These are phyloP conservation scores for Archivesica marissinica DNA, from an alignment of 1,140 invertebrate genomes.

Conservation along the genomic window DNA sequence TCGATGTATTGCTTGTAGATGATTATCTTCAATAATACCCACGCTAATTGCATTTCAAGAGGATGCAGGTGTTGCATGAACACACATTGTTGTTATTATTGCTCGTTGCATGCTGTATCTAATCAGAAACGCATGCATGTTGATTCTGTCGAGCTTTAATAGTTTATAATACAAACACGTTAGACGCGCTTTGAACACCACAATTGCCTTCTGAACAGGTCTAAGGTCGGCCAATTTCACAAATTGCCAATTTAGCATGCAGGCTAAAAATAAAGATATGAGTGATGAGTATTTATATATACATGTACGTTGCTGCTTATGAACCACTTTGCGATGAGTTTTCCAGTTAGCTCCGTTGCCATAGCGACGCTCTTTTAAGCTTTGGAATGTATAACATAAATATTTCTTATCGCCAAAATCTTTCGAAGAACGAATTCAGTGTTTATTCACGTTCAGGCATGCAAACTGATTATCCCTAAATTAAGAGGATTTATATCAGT, in stretches of 20 bases:
- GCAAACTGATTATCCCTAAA: no score
- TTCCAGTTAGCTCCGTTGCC: not conserved
- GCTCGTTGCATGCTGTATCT: not conserved
- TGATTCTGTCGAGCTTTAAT: no score
- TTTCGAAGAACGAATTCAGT: not conserved
- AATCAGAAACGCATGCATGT: not conserved
- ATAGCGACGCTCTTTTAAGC: slow-evolving; percentile 1
- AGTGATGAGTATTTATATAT: slow-evolving; percentile 13
- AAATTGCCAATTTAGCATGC: slow-evolving; percentile 1
- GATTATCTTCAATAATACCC: no score
- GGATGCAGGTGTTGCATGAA: slow-evolving; percentile 3
- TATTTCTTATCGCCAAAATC: slow-evolving; percentile 4
- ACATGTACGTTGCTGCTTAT: not conserved
- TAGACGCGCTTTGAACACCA: not conserved
- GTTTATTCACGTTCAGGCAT: no score
- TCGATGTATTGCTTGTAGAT: no score
- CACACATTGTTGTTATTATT: not conserved
- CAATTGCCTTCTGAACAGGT: not conserved
- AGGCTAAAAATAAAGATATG: not conserved
- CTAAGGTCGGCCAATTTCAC: not conserved
- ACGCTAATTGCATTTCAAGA: no score
- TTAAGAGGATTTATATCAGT: no score
- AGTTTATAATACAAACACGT: not conserved
- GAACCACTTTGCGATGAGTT: slow-evolving; percentile 4
- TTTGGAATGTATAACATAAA: slow-evolving; percentile 42